Base-by-base conservation (phyloP, 2,797 vertebrate genomes). In the Neosilurus mollespiculum region DNA sequence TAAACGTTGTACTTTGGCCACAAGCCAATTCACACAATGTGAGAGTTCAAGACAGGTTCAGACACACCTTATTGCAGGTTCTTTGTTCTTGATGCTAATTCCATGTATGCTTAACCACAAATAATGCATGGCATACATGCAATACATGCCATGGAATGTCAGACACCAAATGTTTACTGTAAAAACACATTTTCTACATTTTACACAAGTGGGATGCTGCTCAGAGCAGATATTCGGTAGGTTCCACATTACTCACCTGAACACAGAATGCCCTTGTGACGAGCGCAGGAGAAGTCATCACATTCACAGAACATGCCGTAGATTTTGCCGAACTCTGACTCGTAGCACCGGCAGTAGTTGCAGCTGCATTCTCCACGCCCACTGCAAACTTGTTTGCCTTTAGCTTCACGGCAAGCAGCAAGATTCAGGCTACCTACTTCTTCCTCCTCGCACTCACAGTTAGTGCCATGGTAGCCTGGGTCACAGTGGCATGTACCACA, bases 301-400 rank as follows among this genome's bases (percentile, higher is more conserved):
- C 98, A 99, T 91, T 99, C 96, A 54, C 98, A 99, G 96, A 95
- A 99, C 81, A 94, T 91, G n/a, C 98, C 98, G 0, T 99, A 99
- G 91, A 99, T 98, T 91, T 96, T 96, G n/a, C 98, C 98, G 0
- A 99, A 99, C 92, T 98, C 98, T 0, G 98, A 99, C 91, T 98
- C 95, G 0, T 96, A 97, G 93, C 98, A 99, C 80, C 96, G 93
- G 67, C 98, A 99, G 92, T 96, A 96, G 94, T 96, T 98, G 91
- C 98, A 99, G 94, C 95, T 96, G 93, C 98, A 99, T 79, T 99
- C 96, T 0, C 98, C 98, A 0, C 98, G 94, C 2, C 97, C 98
- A 0, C 96, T 98, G 93, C 98, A 99, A 67, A 97, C 84, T 53
- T 97, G 97, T 86, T 97, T 98, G 83, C 96, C 96, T 86, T 98